Percentiles rank a stretch among this genome's conserved stretches.
Conservation (phyloP, 1,140 invertebrate species). For the Cepaea nemoralis region DNA sequence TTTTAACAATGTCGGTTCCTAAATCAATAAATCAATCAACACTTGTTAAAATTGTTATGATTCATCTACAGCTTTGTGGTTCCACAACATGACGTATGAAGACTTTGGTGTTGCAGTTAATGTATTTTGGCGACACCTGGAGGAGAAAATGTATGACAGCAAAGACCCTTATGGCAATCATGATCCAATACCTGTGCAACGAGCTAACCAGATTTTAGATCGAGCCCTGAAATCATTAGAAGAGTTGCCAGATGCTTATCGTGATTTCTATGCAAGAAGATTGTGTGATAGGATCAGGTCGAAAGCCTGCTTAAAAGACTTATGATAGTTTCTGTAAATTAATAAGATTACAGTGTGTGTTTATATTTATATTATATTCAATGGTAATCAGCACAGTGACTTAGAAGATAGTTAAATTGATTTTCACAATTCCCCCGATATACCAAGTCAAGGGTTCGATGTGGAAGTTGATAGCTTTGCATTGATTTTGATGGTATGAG, state of each 20-base stretch:
- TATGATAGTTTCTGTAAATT: neutral
- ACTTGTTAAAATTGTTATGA: too few relatives aligned
- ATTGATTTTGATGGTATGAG: too few relatives aligned
- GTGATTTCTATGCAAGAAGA: slow-evolving; percentile 73
- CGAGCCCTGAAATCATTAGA: slow-evolving; percentile 73
- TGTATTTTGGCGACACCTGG: slow-evolving; percentile 77
- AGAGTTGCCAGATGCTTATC: slow-evolving; percentile 74
- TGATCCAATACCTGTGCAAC: slow-evolving; percentile 72
- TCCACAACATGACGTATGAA: slow-evolving; percentile 75
- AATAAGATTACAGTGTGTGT: too few relatives aligned
- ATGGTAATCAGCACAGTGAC: too few relatives aligned
- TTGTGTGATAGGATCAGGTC: slow-evolving; percentile 69
- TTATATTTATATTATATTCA: too few relatives aligned
- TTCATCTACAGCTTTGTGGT: slow-evolving; percentile 75
- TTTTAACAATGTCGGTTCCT: too few relatives aligned
- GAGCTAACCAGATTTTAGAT: slow-evolving; percentile 74
- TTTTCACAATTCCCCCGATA: too few relatives aligned
- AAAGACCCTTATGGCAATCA: slow-evolving; percentile 78
- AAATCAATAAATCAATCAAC: too few relatives aligned
- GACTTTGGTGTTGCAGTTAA: slow-evolving; percentile 76
- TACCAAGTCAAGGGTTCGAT: too few relatives aligned
- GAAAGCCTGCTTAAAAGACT: slow-evolving; percentile 47
- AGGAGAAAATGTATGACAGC: slow-evolving; percentile 73
- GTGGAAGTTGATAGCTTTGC: too few relatives aligned
- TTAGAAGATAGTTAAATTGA: too few relatives aligned